phyloP scores from a whole-genome alignment of 1,140 invertebrate genomes.

The Marisa cornuarietis region DNA sequence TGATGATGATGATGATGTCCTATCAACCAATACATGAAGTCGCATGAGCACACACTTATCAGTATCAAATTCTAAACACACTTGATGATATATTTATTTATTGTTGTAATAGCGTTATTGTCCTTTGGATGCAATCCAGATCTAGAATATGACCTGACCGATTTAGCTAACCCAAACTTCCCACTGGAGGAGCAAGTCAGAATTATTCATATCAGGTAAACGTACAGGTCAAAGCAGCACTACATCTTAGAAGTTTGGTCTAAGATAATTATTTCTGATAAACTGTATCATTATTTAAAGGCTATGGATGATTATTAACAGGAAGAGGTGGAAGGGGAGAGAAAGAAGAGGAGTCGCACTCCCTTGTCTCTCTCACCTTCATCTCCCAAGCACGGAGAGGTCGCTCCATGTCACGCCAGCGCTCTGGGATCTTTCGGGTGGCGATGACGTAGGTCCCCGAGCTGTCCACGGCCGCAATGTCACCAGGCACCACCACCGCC shows the following conservation, averaged over 20 bases:
- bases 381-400: background rate
- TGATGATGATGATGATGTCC: no score
- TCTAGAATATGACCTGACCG: no score
- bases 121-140: no score
- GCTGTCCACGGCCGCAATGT: slow-evolving; percentile 23
- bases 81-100: no score
- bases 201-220: background rate
- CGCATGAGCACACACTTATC: no score
- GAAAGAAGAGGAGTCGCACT: background rate
- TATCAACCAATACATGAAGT: no score
- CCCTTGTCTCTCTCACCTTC: background rate
- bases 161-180: no score
- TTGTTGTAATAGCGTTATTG: no score
- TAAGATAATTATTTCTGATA: background rate
- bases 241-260: background rate
- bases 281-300: background rate
- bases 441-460: slow-evolving; percentile 31
- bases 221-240: background rate
- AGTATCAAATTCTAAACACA: no score
- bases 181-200: background rate
- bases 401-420: slow-evolving; percentile 7
- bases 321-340: background rate
- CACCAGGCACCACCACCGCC: slow-evolving; percentile 27
- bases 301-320: background rate
- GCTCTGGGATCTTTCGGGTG: slow-evolving; percentile 23